Percentiles rank a stretch among this genome's conserved stretches.
These are phyloP conservation scores for Poeciliopsis presidionis DNA, from an alignment of 2,797 vertebrate genomes.

Conservation along the genomic window DNA sequence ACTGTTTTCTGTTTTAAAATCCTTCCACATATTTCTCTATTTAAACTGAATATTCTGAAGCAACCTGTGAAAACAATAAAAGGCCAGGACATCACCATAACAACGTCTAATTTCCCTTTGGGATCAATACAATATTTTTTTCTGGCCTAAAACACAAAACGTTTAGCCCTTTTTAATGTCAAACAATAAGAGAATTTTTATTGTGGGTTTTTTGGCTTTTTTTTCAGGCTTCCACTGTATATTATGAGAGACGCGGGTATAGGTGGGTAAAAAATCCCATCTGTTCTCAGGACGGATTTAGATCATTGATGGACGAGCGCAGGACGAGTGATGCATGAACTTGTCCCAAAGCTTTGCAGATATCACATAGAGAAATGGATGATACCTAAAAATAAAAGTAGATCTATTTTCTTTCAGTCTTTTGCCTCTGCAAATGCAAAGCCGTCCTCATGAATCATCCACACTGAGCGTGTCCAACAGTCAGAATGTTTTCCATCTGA, in stretches of 20 bases:
- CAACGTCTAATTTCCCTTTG: too few relatives aligned
- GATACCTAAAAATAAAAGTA: not conserved
- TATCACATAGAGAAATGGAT: not conserved
- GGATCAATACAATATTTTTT: too few relatives aligned
- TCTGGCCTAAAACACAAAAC: too few relatives aligned
- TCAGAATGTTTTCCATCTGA: conserved; percentile 30
- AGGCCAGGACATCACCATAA: not conserved
- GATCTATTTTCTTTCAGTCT: not conserved
- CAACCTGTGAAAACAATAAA: not conserved
- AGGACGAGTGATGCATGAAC: not conserved
- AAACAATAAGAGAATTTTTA: too few relatives aligned
- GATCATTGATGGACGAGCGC: not conserved
- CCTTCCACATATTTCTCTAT: not conserved
- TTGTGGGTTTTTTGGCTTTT: too few relatives aligned
- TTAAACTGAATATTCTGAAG: not conserved
- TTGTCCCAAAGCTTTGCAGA: conserved; percentile 1
- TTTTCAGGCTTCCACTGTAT: not conserved
- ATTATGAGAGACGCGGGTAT: not conserved
- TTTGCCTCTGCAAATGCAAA: not conserved
- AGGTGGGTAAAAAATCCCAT: conserved; percentile 5
- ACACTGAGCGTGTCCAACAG: not conserved
- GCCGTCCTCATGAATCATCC: not conserved
- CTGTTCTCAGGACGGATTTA: conserved; percentile 21
- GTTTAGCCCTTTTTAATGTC: not conserved
- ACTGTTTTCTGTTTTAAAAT: not conserved